Base-by-base conservation (phyloP, 2,113 vertebrate genomes). In the Cettia cetti region DNA sequence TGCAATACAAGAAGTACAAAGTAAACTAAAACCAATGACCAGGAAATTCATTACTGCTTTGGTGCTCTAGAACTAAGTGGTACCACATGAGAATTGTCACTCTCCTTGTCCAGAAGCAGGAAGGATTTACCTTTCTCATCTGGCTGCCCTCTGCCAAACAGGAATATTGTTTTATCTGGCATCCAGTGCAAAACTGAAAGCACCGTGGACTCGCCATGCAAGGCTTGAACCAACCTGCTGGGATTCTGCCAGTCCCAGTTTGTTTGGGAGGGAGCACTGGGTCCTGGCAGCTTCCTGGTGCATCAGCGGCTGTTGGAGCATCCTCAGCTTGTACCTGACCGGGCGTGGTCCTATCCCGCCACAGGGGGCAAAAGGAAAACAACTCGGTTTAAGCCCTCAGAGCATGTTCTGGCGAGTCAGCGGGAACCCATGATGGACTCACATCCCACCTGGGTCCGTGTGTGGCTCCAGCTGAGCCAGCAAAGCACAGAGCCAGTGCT, bases 401-500 rank as follows among this genome's bases (percentile, higher is more conserved):
- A 66, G 22, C 3, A 1, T 0, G 16, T 35, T 59, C 49, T 49
- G 81, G 31, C 0, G 4, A 24, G 49, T 53, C 39, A 14, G 10
- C 0, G 0, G 53, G 57, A 63, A 6, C 26, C 33, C 44, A 2
- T 0, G 1, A 3, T 3, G 31, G 7, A 3, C 59, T 66, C 17
- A 0, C 37, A 37, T 3, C 47, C 31, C 9, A 1, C 10, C 35
- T 1, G 49, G 57, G 15, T 11, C 74, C 13, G 7, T 9, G 4
- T 11, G 54, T 8, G 42, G 27, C 75, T 24, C 21, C n/a, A 8
- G 26, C 20, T 3, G 78, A 65, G 35, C 7, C 30, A 11, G 31
- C 15, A 35, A 5, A 0, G 0, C 56, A 2, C 3, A 1, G 35
- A 49, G 26, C 39, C 59, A 4, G 52, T 0, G 28, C 33, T 15